These are phyloP conservation scores for Allacma fusca DNA, from an alignment of 2,888 invertebrate genomes.

Conservation along the genomic window DNA sequence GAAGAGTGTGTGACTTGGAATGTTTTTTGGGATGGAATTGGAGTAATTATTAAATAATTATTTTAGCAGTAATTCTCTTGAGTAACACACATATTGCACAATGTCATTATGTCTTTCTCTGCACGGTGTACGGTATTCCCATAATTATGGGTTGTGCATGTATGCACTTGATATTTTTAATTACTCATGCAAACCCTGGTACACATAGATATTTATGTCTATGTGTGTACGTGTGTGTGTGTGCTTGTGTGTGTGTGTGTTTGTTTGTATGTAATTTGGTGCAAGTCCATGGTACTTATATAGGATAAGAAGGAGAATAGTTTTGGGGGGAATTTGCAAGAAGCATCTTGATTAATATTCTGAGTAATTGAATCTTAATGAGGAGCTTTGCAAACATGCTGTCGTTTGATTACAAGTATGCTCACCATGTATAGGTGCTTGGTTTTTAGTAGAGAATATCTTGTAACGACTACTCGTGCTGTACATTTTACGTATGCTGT, in stretches of 20 bases:
- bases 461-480: background rate
- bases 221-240: background rate
- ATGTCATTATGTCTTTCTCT: no score
- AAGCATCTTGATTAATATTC: background rate
- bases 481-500: background rate
- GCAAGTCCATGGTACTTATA: no score
- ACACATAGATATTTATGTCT: no score
- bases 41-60: no score
- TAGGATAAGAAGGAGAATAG: background rate
- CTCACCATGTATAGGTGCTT: background rate
- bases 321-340: background rate
- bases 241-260: background rate
- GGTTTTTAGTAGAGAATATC: background rate
- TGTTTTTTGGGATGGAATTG: background rate
- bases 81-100: background rate
- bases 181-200: background rate
- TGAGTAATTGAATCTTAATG: slow-evolving; percentile 1
- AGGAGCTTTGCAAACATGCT: background rate
- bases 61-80: background rate
- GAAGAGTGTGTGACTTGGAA: background rate
- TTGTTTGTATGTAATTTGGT: no score
- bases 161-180: background rate
- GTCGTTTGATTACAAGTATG: background rate
- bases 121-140: no score
- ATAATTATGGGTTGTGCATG: background rate